These are phyloP conservation scores for Lobophora halterata DNA, from an alignment of 2,888 invertebrate species.

Conservation along the genomic window DNA sequence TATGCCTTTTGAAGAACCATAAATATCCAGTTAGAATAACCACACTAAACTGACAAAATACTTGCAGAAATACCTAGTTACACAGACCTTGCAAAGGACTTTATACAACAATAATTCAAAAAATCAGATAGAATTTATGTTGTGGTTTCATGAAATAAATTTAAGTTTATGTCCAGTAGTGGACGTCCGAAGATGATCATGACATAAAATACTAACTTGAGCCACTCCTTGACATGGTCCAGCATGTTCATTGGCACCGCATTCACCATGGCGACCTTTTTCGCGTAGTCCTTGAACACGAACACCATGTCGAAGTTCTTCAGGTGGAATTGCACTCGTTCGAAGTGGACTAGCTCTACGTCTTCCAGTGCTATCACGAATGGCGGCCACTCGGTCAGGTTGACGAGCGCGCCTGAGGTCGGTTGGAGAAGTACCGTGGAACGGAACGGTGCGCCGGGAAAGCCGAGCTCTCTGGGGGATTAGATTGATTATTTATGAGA, in stretches of 20 bases:
- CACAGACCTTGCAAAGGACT: too few species aligned
- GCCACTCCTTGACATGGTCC: slow-evolving; percentile 99
- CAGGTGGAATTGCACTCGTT: slow-evolving; percentile 98
- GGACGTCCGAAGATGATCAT: not conserved
- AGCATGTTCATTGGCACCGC: slow-evolving; percentile 99
- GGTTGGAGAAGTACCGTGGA: slow-evolving; percentile 98
- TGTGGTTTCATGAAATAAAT: too few species aligned
- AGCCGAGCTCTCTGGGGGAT: slow-evolving; percentile 92
- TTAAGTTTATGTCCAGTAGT: too few species aligned
- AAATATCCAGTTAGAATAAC: too few species aligned
- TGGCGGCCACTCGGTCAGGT: slow-evolving; percentile 99
- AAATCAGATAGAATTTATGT: too few species aligned
- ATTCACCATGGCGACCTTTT: slow-evolving; percentile 97
- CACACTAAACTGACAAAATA: too few species aligned
- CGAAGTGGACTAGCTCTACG: slow-evolving; percentile 98
- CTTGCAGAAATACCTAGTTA: too few species aligned
- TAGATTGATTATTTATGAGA: too few species aligned
- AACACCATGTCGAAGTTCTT: slow-evolving; percentile 99
- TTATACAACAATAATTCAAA: too few species aligned
- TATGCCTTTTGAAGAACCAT: too few species aligned
- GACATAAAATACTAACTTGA: slow-evolving; percentile 86
- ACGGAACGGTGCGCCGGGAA: slow-evolving; percentile 98
- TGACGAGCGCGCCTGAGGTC: slow-evolving; percentile 98
- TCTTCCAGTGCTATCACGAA: slow-evolving; percentile 99
- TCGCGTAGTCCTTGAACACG: slow-evolving; percentile 98